These are phyloP conservation scores for Gila orcuttii DNA, from an alignment of 2,113 vertebrate species.

Conservation along the genomic window DNA sequence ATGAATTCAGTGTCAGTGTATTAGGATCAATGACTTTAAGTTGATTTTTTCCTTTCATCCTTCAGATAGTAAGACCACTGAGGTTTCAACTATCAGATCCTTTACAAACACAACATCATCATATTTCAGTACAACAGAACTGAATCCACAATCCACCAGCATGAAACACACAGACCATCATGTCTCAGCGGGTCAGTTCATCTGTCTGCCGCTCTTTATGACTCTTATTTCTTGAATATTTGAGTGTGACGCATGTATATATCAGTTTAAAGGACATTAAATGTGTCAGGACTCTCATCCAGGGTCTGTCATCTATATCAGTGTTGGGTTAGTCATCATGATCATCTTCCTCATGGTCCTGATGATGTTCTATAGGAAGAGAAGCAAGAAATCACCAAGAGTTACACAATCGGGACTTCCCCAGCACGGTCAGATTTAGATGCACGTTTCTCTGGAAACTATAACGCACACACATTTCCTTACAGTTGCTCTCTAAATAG, in stretches of 20 bases:
- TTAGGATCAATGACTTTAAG: neutral
- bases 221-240: neutral
- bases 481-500: neutral
- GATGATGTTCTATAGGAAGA: neutral
- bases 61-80: neutral
- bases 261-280: neutral
- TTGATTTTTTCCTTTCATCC: neutral
- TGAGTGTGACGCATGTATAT: neutral
- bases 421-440: neutral
- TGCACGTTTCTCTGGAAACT: neutral
- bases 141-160: neutral
- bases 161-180: too few relatives aligned
- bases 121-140: neutral
- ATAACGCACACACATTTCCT: neutral
- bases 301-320: neutral
- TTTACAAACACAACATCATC: neutral
- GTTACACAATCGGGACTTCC: neutral
- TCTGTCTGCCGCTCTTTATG: neutral
- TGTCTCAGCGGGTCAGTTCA: neutral
- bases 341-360: neutral
- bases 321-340: neutral
- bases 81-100: neutral
- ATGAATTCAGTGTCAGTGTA: too few relatives aligned
- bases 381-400: neutral
- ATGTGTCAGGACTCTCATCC: neutral